Evolutionary conservation across 1,140 invertebrate genomes (phyloP).

Genomic region (Thaumetopoea pityocampa): DNA sequence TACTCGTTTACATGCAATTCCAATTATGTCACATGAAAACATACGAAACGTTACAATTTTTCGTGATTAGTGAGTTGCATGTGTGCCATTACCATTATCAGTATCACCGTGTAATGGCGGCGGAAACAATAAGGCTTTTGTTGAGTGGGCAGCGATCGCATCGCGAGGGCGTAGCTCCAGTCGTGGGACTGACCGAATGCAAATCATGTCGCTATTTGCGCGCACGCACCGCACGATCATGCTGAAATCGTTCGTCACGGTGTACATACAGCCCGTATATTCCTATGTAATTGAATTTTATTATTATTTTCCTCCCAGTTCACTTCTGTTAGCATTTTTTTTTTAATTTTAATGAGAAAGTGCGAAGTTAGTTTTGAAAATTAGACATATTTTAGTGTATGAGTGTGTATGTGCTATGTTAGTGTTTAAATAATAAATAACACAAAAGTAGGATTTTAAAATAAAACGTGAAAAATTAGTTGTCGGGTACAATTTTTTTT

Average conservation of each 20-base stretch:
- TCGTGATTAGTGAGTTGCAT: conserved; percentile 17
- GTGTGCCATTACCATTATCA: conserved; percentile 38
- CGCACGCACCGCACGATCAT: conserved; percentile 20
- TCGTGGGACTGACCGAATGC: conserved; percentile 6
- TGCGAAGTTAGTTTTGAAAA: too few relatives aligned
- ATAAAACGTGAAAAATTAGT: too few relatives aligned
- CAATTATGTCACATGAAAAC: conserved; percentile 29
- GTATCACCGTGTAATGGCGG: conserved; percentile 24
- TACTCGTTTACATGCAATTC: conserved; percentile 21
- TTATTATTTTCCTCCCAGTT: too few relatives aligned
- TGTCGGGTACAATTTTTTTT: too few relatives aligned
- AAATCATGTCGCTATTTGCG: conserved; percentile 15
- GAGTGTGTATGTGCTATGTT: too few relatives aligned
- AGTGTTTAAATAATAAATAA: too few relatives aligned
- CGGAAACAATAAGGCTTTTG: conserved; percentile 42
- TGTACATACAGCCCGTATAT: conserved; percentile 41
- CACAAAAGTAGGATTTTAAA: too few relatives aligned
- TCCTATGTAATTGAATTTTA: conserved; percentile 1
- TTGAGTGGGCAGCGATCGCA: conserved; percentile 32
- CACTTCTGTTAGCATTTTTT: too few relatives aligned
- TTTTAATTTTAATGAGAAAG: too few relatives aligned
- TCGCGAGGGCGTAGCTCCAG: conserved; percentile 20
- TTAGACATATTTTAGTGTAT: too few relatives aligned
- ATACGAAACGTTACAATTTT: conserved; percentile 18
- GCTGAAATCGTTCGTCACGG: conserved; percentile 34